A percentile compares a stretch with the other conserved stretches of the same genome.
phyloP scores from a whole-genome alignment of 2,113 vertebrate species.

The Rhombomys opimus region DNA sequence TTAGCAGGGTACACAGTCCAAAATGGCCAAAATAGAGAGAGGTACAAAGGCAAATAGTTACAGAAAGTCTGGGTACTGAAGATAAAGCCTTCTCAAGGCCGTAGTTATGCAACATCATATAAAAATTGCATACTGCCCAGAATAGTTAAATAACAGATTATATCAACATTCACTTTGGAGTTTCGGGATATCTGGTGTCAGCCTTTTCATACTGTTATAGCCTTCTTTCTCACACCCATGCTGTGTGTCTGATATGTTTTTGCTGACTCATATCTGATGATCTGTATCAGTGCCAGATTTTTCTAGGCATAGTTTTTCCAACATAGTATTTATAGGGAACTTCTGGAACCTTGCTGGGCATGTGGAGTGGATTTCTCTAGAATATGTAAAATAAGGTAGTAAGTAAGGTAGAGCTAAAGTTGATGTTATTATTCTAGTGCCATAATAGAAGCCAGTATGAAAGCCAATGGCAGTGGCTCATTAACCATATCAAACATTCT shows the following conservation, averaged over 20 bases:
- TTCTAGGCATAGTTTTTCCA: not conserved
- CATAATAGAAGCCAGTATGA: not conserved
- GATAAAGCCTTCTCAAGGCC: not conserved
- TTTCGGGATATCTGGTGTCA: not conserved
- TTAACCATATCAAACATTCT: not conserved
- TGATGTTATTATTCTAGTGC: not conserved
- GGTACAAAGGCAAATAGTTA: not conserved
- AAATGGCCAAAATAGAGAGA: not conserved
- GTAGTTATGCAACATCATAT: not conserved
- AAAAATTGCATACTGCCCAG: not conserved
- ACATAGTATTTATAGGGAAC: not conserved
- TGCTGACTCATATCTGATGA: not conserved
- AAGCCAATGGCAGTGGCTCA: not conserved
- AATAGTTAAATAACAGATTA: not conserved
- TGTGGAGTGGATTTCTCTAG: not conserved
- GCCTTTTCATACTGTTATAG: not conserved
- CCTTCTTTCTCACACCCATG: not conserved
- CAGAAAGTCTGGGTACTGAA: not conserved
- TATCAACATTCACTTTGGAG: not conserved
- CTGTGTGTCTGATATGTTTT: not conserved
- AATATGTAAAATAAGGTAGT: not conserved
- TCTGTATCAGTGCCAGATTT: not conserved
- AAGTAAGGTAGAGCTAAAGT: not conserved
- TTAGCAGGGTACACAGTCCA: not conserved
- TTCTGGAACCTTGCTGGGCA: not conserved